These are phyloP conservation scores for Leptinotarsa lineolata DNA, from an alignment of 1,140 invertebrate genomes.

Conservation along the genomic window DNA sequence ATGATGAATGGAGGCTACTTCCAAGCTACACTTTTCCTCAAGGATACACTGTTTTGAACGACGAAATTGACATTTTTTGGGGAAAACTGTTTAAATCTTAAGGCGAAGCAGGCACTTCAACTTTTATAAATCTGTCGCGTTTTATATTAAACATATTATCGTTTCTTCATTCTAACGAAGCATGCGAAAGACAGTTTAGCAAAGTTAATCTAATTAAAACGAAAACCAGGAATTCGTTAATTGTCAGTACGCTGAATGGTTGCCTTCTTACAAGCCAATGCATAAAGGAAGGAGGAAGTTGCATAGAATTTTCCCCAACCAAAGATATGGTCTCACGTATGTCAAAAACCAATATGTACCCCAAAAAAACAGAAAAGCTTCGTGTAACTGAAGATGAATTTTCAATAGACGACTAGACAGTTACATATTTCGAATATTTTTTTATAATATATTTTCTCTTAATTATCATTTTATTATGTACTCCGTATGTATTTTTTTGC, in stretches of 20 bases:
- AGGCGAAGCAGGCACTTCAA: not conserved
- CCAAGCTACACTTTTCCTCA: constrained; percentile 11
- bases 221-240: constrained; percentile 13
- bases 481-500: no score
- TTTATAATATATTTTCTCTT: no score
- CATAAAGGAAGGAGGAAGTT: constrained; percentile 8
- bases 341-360: constrained; percentile 9
- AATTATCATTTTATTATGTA: no score
- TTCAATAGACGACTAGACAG: no score
- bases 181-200: constrained; percentile 1
- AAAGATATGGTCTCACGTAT: constrained; percentile 9
- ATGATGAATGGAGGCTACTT: constrained; percentile 19
- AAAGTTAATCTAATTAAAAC: constrained; percentile 16
- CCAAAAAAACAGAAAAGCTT: constrained; percentile 6
- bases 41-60: constrained; percentile 3
- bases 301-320: constrained; percentile 1
- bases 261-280: constrained; percentile 15
- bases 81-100: not conserved
- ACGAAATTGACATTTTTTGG: not conserved
- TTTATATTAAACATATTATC: constrained; percentile 19
- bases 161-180: constrained; percentile 15
- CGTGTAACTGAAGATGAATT: no score
- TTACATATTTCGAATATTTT: no score
- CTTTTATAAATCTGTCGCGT: constrained; percentile 14
- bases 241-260: constrained; percentile 17